phyloP scores from a whole-genome alignment of 2,888 invertebrate genomes.

The Dryadula phaetusa region DNA sequence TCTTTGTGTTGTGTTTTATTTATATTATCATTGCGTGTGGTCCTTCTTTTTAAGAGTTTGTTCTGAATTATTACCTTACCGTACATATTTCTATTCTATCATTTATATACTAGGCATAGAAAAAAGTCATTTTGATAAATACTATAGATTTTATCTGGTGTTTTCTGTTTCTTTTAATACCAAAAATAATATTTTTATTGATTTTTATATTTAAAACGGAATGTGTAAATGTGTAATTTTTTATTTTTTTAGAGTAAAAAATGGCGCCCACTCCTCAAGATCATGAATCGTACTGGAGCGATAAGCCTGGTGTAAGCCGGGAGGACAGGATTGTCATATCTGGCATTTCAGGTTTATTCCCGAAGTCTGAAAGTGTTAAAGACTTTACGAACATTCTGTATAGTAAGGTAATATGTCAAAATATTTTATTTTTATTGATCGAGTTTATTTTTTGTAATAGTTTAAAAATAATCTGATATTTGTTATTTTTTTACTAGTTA shows the following conservation, averaged over 20 bases:
- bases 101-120: too few species aligned
- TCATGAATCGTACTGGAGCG: neutral
- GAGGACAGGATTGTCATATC: constrained; percentile 49
- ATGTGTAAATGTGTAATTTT: too few species aligned
- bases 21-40: too few species aligned
- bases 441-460: neutral
- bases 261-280: constrained; percentile 9
- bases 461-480: neutral
- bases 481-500: neutral
- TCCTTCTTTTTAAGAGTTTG: too few species aligned
- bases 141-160: too few species aligned
- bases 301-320: neutral
- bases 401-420: constrained; percentile 51
- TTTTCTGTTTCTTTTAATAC: too few species aligned
- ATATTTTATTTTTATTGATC: constrained; percentile 54
- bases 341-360: constrained; percentile 51
- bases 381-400: constrained; percentile 49
- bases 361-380: constrained; percentile 43
- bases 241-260: neutral
- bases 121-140: too few species aligned
- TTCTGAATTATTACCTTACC: too few species aligned
- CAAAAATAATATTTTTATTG: too few species aligned
- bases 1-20: too few species aligned
- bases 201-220: too few species aligned
- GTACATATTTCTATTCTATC: too few species aligned